A percentile compares a stretch with the other conserved stretches of the same genome.
Evolutionary conservation across 2,113 vertebrate species (phyloP).

Genomic region (Phalacrocorax carbo): DNA sequence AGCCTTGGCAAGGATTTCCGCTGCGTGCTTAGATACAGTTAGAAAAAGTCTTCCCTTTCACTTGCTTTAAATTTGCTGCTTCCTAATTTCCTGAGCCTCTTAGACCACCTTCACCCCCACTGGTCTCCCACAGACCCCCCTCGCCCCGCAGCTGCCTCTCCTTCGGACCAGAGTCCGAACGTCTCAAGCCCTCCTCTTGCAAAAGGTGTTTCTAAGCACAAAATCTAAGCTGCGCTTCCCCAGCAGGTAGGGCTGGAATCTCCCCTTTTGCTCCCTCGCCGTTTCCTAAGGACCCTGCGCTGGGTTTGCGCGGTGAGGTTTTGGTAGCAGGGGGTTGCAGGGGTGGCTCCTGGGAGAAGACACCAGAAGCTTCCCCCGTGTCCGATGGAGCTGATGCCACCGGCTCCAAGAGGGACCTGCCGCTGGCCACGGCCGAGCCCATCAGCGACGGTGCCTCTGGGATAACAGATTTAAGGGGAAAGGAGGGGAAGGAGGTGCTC

Average conservation of each 20-base stretch:
- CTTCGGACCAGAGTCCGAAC: neutral
- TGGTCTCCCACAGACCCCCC: neutral
- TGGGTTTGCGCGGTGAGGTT: neutral
- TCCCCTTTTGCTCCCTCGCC: neutral
- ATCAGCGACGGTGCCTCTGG: too few relatives aligned
- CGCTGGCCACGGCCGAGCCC: too few relatives aligned
- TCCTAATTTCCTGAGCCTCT: too few relatives aligned
- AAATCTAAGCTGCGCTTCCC: neutral
- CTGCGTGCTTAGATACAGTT: accelerated
- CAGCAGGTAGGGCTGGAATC: neutral
- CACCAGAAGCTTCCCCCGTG: too few relatives aligned
- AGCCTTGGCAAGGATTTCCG: neutral
- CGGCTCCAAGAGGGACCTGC: too few relatives aligned
- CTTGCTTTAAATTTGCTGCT: too few relatives aligned
- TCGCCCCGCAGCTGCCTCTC: neutral
- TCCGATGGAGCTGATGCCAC: too few relatives aligned
- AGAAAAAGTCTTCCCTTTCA: neutral
- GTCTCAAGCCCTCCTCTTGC: neutral
- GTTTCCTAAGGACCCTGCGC: neutral
- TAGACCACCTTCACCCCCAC: neutral
- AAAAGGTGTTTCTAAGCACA: neutral
- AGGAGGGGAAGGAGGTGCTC: too few relatives aligned
- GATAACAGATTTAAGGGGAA: neutral
- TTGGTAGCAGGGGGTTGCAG: neutral
- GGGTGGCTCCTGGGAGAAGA: too few relatives aligned